phyloP scores from a whole-genome alignment of 1,140 invertebrate species.

The Stenopsyche tienmushanensis region DNA sequence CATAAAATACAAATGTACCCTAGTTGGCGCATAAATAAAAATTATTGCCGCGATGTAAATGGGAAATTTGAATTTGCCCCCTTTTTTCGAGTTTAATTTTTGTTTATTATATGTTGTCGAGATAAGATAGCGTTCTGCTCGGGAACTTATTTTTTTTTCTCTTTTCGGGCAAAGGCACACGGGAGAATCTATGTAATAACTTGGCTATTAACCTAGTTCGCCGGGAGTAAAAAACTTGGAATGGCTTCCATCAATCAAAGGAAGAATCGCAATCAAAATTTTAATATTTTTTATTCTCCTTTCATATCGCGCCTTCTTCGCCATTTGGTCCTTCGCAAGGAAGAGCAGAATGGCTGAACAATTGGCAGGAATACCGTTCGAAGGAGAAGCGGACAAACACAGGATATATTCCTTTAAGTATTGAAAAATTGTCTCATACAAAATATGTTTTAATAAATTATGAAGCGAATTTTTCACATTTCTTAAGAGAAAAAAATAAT shows the following conservation, averaged over 20 bases:
- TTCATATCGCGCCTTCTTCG: background rate
- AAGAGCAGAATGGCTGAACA: background rate
- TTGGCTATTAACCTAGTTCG: conserved; percentile 2
- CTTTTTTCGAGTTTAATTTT: too few species aligned
- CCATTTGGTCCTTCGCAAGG: background rate
- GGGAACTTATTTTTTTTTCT: too few species aligned
- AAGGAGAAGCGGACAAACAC: too few species aligned
- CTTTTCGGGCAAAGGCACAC: too few species aligned
- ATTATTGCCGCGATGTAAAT: too few species aligned
- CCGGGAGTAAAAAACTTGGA: background rate
- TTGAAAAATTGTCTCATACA: background rate
- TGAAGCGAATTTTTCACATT: too few species aligned
- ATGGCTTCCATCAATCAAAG: conserved; percentile 12
- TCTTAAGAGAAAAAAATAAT: too few species aligned
- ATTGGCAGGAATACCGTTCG: background rate
- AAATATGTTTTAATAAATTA: background rate
- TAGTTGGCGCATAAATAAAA: too few species aligned
- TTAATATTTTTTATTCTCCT: conserved; percentile 4
- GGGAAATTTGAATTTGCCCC: too few species aligned
- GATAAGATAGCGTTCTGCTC: too few species aligned
- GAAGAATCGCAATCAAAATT: conserved; percentile 5
- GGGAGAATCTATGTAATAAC: conserved; percentile 4
- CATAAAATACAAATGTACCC: too few species aligned
- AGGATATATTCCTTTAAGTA: background rate
- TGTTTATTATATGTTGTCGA: too few species aligned